Conservation (phyloP, 2,888 invertebrate species). For the Tipula lateralis region DNA sequence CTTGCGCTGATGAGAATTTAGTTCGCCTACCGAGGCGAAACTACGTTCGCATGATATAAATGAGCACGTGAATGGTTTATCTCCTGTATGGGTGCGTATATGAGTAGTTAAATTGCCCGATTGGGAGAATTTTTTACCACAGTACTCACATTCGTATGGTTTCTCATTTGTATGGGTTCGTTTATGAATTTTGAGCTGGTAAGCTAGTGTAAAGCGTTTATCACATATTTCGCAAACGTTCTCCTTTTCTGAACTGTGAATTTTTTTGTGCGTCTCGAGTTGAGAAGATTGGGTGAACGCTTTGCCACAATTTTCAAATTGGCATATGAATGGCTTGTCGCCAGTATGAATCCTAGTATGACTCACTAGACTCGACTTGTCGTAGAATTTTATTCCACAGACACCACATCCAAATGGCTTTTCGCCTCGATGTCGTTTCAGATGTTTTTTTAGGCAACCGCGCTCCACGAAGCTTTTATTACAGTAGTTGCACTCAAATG, state of each 20-base stretch:
- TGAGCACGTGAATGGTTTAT: slow-evolving; percentile 31
- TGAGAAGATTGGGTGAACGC: slow-evolving; percentile 30
- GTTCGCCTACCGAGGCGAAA: slow-evolving; percentile 31
- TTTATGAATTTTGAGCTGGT: slow-evolving; percentile 32
- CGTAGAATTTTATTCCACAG: neutral
- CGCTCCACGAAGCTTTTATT: slow-evolving; percentile 29
- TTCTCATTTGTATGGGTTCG: slow-evolving; percentile 29
- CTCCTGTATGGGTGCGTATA: slow-evolving; percentile 31
- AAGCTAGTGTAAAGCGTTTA: slow-evolving; percentile 30
- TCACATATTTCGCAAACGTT: slow-evolving; percentile 31
- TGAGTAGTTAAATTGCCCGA: slow-evolving; percentile 32
- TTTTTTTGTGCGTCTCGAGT: slow-evolving; percentile 31
- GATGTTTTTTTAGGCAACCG: slow-evolving; percentile 30
- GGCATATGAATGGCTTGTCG: slow-evolving; percentile 29
- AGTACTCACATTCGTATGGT: slow-evolving; percentile 32
- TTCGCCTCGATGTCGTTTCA: slow-evolving; percentile 31
- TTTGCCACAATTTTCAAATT: slow-evolving; percentile 32
- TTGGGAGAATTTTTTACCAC: slow-evolving; percentile 32
- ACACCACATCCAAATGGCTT: slow-evolving; percentile 31
- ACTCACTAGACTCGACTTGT: neutral
- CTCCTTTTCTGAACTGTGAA: slow-evolving; percentile 31
- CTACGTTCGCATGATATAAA: slow-evolving; percentile 30
- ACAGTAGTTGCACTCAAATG: slow-evolving; percentile 37
- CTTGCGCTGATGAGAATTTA: slow-evolving; percentile 31
- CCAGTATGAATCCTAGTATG: slow-evolving; percentile 30